Evolutionary conservation across 2,888 invertebrate species (phyloP), one percentile per base, ranked within the genome.

Genomic region (Polylopha cassiicola): DNA sequence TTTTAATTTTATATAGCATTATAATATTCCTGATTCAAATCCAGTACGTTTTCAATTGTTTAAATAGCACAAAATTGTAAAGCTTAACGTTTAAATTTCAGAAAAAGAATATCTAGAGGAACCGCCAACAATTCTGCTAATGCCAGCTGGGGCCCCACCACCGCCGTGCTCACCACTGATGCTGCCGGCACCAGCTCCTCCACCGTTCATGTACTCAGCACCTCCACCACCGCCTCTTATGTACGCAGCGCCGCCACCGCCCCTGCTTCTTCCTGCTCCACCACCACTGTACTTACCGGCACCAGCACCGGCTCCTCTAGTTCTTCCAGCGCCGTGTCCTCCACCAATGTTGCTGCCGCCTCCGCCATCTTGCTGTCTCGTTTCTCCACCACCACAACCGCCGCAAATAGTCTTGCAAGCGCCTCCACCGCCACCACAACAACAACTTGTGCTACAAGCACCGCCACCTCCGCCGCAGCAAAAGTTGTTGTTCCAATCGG

Each of bases 111-210:
- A 29, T 14, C 8, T 29, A 3, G 41, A 30, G 6, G 66, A 66
- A 0, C 74, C 76, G 3, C 56, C 72, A 0, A 74, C 79, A 0
- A 73, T 80, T 6, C 59, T 81, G 32, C 43, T 81, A 41, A 60
- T 79, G 67, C 80, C 80, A 6, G 72, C 77, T 0, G 51, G 56
- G 0, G 62, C 71, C 0, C 71, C 75, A 0, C 51, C 62, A 1
- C 58, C 61, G 3, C 59, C 67, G 3, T 53, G 53, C 8, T 48
- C 53, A 1, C 46, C 53, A 1, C 49, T 51, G 1, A 30, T 51
- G 16, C 16, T 55, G 9, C 44, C n/a, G n/a, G n/a, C 55, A 1
- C 46, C 58, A 1, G 53, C 63, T 2, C 53, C 65, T 0, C 65
- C 46, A 9, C 44, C 47, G 4, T 16, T 37, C 9, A 13, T 38